These are phyloP conservation scores for Coremacera marginata DNA, from an alignment of 2,888 invertebrate species.

Conservation along the genomic window DNA sequence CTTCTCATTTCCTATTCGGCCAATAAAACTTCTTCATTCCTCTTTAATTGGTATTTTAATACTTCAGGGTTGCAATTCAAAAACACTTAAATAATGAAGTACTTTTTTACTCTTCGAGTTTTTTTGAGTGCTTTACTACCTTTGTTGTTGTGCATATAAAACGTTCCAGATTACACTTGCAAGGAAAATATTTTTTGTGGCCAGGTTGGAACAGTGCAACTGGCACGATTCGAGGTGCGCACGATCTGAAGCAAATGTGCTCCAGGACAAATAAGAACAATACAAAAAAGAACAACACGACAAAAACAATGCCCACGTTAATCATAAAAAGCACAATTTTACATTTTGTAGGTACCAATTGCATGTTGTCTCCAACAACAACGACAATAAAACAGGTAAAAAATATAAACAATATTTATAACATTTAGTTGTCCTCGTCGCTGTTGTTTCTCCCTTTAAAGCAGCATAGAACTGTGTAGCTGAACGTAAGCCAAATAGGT, in stretches of 20 bases:
- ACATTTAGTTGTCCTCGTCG: background rate
- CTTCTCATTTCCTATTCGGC: background rate
- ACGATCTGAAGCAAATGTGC: background rate
- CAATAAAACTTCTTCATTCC: background rate
- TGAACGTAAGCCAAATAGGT: background rate
- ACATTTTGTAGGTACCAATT: slow-evolving; percentile 11
- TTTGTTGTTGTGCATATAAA: background rate
- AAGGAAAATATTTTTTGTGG: slow-evolving; percentile 59
- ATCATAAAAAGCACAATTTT: slow-evolving; percentile 12
- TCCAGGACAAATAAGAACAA: background rate
- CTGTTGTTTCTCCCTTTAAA: background rate
- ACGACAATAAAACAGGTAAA: background rate
- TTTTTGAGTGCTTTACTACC: background rate
- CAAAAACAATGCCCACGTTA: slow-evolving; percentile 10
- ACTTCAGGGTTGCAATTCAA: slow-evolving; percentile 46
- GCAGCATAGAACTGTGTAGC: background rate
- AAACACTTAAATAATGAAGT: slow-evolving; percentile 20
- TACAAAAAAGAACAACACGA: background rate
- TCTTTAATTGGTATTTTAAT: slow-evolving; percentile 48
- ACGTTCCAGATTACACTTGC: slow-evolving; percentile 52
- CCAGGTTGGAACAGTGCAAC: background rate
- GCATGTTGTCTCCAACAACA: slow-evolving; percentile 18
- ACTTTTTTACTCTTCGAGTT: background rate
- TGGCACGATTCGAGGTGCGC: background rate
- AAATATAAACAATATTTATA: no score